A percentile compares a stretch with the other conserved stretches of the same genome.
Conservation (phyloP, 2,888 invertebrate genomes). For the Platycheirus albimanus region DNA sequence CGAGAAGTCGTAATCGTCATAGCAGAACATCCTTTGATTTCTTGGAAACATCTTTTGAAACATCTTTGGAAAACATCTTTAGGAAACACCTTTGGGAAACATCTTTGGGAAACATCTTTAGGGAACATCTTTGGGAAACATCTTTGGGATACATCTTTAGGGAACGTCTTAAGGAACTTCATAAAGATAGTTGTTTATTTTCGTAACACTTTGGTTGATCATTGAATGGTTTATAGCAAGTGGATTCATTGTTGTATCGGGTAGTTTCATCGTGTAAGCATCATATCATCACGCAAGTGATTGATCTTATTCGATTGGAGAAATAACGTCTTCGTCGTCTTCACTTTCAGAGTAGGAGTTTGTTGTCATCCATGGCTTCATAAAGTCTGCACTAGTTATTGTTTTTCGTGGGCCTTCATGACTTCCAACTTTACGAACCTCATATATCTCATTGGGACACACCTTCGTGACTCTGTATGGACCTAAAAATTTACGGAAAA, state of each 20-base stretch:
- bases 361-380: constrained; percentile 3
- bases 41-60: too few relatives aligned
- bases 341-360: neutral
- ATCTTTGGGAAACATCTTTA: too few relatives aligned
- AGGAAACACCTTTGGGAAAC: too few relatives aligned
- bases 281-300: neutral
- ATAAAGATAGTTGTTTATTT: neutral
- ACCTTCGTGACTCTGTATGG: too few relatives aligned
- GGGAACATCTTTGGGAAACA: too few relatives aligned
- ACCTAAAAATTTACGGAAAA: too few relatives aligned
- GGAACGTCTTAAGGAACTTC: neutral
- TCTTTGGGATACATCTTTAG: too few relatives aligned
- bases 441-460: too few relatives aligned
- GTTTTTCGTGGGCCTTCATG: neutral
- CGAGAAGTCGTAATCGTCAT: neutral
- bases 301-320: neutral
- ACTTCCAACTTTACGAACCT: too few relatives aligned
- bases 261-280: neutral
- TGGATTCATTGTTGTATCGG: neutral
- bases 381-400: neutral
- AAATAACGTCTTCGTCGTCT: neutral
- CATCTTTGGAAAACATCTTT: too few relatives aligned
- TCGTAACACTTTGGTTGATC: neutral
- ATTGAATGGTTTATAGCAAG: neutral
- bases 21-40: neutral